Percentiles rank a stretch among this genome's conserved stretches.
phyloP scores from a whole-genome alignment of 2,797 vertebrate genomes.

The Acanthopagrus latus region DNA sequence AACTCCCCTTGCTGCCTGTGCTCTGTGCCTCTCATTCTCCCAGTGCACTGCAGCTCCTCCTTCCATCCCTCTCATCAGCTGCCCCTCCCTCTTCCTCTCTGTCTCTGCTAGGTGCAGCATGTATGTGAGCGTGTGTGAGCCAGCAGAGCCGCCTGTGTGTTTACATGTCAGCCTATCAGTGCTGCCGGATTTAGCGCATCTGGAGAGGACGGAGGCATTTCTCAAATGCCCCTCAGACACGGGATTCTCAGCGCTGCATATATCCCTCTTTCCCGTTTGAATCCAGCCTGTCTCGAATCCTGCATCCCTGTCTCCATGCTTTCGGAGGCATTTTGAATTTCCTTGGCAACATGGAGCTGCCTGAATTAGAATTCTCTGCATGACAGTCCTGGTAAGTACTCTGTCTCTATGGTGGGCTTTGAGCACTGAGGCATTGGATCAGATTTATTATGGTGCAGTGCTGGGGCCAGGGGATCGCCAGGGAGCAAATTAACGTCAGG shows the following conservation, averaged over 20 bases:
- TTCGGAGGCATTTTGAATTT: constrained; percentile 86
- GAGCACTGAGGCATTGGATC: constrained; percentile 75
- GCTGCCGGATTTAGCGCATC: constrained; percentile 81
- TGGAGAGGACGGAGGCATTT: constrained; percentile 77
- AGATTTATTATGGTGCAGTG: constrained; percentile 83
- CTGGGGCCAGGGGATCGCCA: constrained; percentile 71
- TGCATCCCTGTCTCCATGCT: constrained; percentile 78
- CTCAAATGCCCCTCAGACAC: constrained; percentile 75
- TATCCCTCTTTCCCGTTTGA: constrained; percentile 55
- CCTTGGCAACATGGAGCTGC: constrained; percentile 87
- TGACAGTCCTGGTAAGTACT: constrained; percentile 89
- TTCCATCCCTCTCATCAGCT: constrained; percentile 77
- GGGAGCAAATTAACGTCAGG: constrained; percentile 71
- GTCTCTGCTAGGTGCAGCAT: constrained; percentile 82
- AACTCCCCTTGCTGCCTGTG: constrained; percentile 57
- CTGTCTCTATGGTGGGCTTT: constrained; percentile 80
- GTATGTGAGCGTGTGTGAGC: constrained; percentile 80
- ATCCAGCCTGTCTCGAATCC: constrained; percentile 52
- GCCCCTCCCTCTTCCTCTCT: constrained; percentile 74
- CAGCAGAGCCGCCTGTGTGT: constrained; percentile 79
- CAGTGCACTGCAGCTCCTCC: constrained; percentile 83
- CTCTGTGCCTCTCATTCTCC: constrained; percentile 73
- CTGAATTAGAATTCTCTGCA: constrained; percentile 89
- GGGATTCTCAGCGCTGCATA: constrained; percentile 64
- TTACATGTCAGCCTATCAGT: constrained; percentile 82